Evolutionary conservation across 2,888 invertebrate species (phyloP).

Genomic region (Papilio elwesi): DNA sequence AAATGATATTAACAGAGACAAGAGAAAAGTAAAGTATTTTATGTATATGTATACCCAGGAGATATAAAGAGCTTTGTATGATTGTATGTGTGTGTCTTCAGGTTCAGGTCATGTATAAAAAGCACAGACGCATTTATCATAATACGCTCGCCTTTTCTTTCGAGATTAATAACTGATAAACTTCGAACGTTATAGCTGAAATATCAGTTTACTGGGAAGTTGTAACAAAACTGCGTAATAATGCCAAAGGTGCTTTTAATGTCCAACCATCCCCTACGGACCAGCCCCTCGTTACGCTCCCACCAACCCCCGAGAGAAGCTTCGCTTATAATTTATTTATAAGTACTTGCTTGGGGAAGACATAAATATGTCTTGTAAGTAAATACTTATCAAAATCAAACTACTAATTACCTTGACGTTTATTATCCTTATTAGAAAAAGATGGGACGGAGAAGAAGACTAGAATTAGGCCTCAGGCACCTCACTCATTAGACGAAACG

Average conservation of each 20-base stretch:
- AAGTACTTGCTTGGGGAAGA: slow-evolving; percentile 22
- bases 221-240: slow-evolving; percentile 21
- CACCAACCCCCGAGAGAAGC: slow-evolving; percentile 6
- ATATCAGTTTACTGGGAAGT: slow-evolving; percentile 9
- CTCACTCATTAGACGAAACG: too few relatives aligned
- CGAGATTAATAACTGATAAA: not conserved
- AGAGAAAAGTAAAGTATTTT: too few relatives aligned
- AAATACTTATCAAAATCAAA: slow-evolving; percentile 21
- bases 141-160: not conserved
- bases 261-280: slow-evolving; percentile 30
- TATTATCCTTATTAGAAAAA: too few relatives aligned
- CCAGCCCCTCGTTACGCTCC: slow-evolving; percentile 25
- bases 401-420: not conserved
- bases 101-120: not conserved
- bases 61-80: too few relatives aligned
- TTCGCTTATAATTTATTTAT: slow-evolving; percentile 27
- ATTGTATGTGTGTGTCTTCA: too few relatives aligned
- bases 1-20: too few relatives aligned
- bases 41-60: too few relatives aligned
- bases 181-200: not conserved
- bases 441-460: too few relatives aligned
- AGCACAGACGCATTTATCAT: not conserved
- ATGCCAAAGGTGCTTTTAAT: slow-evolving; percentile 20
- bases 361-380: too few relatives aligned
- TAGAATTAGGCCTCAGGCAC: too few relatives aligned